Conservation (phyloP, 2,113 vertebrate genomes). For the Patagioenas fasciata region DNA sequence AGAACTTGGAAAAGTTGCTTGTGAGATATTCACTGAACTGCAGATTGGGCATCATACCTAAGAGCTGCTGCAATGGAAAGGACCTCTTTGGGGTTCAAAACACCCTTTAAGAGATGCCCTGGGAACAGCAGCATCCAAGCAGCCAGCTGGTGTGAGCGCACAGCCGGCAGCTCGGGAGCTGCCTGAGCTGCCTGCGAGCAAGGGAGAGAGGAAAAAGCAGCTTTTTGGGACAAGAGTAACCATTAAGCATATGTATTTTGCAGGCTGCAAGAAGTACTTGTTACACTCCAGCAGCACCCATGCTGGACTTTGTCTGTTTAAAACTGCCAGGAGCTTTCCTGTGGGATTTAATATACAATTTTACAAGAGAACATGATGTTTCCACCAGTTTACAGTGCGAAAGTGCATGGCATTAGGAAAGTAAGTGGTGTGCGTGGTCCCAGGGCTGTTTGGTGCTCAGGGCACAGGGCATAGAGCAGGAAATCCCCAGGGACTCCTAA, state of each 20-base stretch:
- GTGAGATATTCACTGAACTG: fast-evolving
- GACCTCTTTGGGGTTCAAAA: neutral
- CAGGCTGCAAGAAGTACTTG: neutral
- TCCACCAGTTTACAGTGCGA: fast-evolving
- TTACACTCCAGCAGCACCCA: neutral
- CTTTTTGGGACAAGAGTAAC: neutral
- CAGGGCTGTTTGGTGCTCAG: neutral
- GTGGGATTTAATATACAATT: neutral
- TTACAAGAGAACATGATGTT: neutral
- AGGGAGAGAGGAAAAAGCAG: neutral
- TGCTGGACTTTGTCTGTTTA: neutral
- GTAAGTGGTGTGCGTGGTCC: neutral
- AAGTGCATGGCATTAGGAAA: neutral
- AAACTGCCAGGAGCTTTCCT: neutral
- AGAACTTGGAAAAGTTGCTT: neutral
- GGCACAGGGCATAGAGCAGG: fast-evolving
- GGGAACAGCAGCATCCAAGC: neutral
- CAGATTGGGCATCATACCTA: neutral
- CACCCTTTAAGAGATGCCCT: fast-evolving
- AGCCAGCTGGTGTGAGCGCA: neutral
- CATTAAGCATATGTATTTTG: neutral
- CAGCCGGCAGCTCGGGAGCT: fast-evolving
- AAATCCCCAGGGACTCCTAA: neutral
- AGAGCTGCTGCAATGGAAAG: neutral
- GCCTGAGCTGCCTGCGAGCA: fast-evolving